phyloP scores from a whole-genome alignment of 2,797 vertebrate genomes.

The Protonibea diacanthus region DNA sequence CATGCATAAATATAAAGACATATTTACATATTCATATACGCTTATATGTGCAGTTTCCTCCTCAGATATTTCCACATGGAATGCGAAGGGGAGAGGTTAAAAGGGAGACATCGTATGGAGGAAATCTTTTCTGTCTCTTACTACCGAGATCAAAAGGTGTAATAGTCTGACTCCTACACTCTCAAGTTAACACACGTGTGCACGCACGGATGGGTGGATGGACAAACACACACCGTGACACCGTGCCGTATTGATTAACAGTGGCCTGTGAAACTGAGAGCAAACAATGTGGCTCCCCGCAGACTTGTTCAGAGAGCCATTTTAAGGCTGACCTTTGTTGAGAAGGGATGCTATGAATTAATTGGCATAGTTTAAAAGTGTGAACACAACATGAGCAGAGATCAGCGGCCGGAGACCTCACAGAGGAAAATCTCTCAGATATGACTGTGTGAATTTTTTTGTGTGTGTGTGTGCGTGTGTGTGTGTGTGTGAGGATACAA shows the following conservation, averaged over 20 bases:
- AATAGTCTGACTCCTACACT: constrained; percentile 9
- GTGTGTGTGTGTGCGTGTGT: not conserved
- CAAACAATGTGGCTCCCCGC: constrained; percentile 48
- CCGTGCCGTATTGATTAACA: constrained; percentile 44
- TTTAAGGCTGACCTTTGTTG: constrained; percentile 65
- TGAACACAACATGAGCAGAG: constrained; percentile 15
- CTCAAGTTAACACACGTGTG: not conserved
- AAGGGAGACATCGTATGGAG: constrained; percentile 27
- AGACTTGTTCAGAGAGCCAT: constrained; percentile 36
- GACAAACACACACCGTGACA: constrained; percentile 19
- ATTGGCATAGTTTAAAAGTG: constrained; percentile 45
- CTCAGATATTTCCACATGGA: constrained; percentile 26
- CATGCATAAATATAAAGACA: not conserved
- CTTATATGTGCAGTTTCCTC: constrained; percentile 1
- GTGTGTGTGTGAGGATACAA: not conserved
- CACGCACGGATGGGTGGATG: not conserved
- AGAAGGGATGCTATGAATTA: constrained; percentile 56
- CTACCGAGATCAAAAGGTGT: constrained; percentile 23
- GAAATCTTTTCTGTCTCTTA: constrained; percentile 17
- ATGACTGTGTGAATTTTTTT: not conserved
- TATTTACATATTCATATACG: no score
- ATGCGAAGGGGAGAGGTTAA: constrained; percentile 50
- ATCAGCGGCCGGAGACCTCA: constrained; percentile 4
- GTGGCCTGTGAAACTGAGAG: constrained; percentile 29
- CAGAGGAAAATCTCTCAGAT: constrained; percentile 18